A percentile compares a stretch with the other conserved stretches of the same genome.
Evolutionary conservation across 2,888 invertebrate species (phyloP).

Genomic region (Lasioglossum villosulum): DNA sequence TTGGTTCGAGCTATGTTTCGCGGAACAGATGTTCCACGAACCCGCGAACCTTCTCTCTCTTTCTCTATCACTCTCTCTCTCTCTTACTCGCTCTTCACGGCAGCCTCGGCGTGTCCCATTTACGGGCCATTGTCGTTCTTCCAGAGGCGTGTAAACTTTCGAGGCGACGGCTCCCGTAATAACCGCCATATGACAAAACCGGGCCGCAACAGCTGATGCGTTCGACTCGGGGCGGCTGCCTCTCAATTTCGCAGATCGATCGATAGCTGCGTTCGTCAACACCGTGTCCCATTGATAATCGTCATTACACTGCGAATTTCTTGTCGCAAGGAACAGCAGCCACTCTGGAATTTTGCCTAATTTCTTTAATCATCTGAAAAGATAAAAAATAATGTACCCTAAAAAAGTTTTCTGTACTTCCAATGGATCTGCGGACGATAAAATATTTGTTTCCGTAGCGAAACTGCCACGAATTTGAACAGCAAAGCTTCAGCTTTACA

Average conservation of each 20-base stretch:
- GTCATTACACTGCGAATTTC: not conserved
- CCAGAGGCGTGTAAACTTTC: slow-evolving; percentile 53
- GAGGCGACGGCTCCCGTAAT: slow-evolving; percentile 44
- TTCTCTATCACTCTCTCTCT: not conserved
- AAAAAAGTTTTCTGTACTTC: not conserved
- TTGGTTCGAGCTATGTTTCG: slow-evolving; percentile 36
- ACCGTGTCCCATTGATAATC: not conserved
- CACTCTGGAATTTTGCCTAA: not conserved
- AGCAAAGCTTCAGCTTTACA: not conserved
- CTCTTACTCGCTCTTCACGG: not conserved
- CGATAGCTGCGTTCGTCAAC: not conserved
- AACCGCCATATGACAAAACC: slow-evolving; percentile 53
- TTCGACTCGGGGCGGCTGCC: slow-evolving; percentile 4
- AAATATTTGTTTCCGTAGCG: not conserved
- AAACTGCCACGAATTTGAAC: not conserved
- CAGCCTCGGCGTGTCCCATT: slow-evolving; percentile 45
- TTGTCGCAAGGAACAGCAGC: too few relatives aligned
- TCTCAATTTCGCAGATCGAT: slow-evolving; percentile 51
- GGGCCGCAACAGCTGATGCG: slow-evolving; percentile 59
- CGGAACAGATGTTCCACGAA: slow-evolving; percentile 50
- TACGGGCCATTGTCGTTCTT: slow-evolving; percentile 48
- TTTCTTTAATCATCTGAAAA: not conserved
- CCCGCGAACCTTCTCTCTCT: not conserved
- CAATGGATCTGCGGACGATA: not conserved
- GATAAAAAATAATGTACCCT: too few relatives aligned